A percentile compares a stretch with the other conserved stretches of the same genome.
phyloP scores from a whole-genome alignment of 2,888 invertebrate genomes.

The Noctua janthe region DNA sequence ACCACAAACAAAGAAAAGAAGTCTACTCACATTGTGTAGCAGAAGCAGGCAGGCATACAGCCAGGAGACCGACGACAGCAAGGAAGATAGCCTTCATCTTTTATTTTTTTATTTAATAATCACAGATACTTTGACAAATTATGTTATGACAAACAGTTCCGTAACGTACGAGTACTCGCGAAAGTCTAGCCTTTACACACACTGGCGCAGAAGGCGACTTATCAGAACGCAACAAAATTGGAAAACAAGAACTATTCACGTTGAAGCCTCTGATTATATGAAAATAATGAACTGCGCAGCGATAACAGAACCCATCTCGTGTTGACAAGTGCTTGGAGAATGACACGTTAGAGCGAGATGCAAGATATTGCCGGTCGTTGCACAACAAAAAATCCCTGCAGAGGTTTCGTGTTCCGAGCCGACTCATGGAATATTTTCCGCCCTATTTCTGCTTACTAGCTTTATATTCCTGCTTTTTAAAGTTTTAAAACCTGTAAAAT shows the following conservation, averaged over 20 bases:
- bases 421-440: constrained; percentile 75
- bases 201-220: constrained; percentile 97
- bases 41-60: constrained; percentile 87
- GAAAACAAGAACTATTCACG: constrained; percentile 78
- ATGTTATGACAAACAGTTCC: constrained; percentile 65
- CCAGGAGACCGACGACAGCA: constrained; percentile 87
- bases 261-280: constrained; percentile 79
- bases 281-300: constrained; percentile 87
- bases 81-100: constrained; percentile 91
- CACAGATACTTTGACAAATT: constrained; percentile 88
- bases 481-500: background rate
- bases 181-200: constrained; percentile 95
- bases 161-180: constrained; percentile 75
- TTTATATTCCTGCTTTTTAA: constrained; percentile 5
- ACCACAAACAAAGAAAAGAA: constrained; percentile 63
- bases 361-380: constrained; percentile 69
- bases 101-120: constrained; percentile 79
- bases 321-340: constrained; percentile 82
- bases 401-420: constrained; percentile 88
- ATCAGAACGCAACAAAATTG: constrained; percentile 79
- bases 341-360: constrained; percentile 80
- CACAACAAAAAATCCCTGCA: constrained; percentile 72
- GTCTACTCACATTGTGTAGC: constrained; percentile 92
- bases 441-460: constrained; percentile 41
- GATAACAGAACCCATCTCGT: constrained; percentile 84